Conservation (phyloP, 2,113 vertebrate genomes). For the Hippoglossus stenolepis region DNA sequence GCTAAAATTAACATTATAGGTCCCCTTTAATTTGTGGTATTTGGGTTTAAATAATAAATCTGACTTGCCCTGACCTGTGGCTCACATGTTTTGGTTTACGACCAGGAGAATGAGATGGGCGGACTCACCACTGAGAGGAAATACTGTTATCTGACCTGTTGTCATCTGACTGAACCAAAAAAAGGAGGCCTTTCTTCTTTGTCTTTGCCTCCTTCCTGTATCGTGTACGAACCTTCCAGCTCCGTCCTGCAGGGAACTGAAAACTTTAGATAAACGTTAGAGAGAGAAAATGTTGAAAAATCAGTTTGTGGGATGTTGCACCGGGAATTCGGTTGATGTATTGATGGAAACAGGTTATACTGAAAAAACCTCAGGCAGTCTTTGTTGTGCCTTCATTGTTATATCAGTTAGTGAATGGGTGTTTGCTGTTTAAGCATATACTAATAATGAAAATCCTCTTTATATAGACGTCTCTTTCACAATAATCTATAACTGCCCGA, state of each 20-base stretch:
- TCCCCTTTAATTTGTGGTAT: not conserved
- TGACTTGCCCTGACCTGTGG: not conserved
- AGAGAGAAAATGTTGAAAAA: not conserved
- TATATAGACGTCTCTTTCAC: too few species aligned
- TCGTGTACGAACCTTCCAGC: too few species aligned
- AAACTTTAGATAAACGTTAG: not conserved
- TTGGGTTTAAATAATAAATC: not conserved
- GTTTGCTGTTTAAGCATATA: too few species aligned
- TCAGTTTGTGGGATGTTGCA: too few species aligned
- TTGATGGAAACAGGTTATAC: too few species aligned
- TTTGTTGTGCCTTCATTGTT: too few species aligned
- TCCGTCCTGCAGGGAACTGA: not conserved
- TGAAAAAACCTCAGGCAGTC: too few species aligned
- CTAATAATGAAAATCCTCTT: too few species aligned
- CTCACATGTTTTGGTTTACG: slow-evolving; percentile 1
- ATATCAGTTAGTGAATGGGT: too few species aligned
- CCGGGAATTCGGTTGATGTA: too few species aligned
- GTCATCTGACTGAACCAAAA: not conserved
- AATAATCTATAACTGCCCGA: too few species aligned
- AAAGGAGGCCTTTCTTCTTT: not conserved
- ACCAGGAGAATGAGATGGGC: not conserved
- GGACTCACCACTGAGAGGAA: not conserved
- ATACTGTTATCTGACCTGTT: not conserved
- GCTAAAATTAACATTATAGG: not conserved
- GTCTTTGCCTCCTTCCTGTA: not conserved